These are phyloP conservation scores for Drosophila obscura DNA, from an alignment of 1,140 invertebrate species.

Conservation along the genomic window DNA sequence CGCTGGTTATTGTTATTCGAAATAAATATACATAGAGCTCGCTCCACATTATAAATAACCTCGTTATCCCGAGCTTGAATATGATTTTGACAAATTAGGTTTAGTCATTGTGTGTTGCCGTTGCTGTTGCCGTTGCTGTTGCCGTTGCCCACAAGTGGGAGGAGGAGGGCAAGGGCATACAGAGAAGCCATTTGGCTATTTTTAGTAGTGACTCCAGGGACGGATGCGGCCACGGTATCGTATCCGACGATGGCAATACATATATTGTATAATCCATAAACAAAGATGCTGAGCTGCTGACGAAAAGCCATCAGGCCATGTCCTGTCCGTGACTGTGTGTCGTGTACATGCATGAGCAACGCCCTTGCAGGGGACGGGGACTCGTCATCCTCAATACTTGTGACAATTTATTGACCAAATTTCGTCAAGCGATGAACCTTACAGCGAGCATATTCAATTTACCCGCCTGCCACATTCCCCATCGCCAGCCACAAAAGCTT, in stretches of 20 bases:
- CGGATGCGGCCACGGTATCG: neutral
- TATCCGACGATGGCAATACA: constrained; percentile 16
- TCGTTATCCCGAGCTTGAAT: constrained; percentile 31
- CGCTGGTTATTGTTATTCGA: constrained; percentile 22
- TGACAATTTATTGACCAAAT: constrained; percentile 59
- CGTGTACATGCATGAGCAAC: constrained; percentile 9
- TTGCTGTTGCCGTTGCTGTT: neutral
- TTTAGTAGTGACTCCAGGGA: constrained; percentile 20
- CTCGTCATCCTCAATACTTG: constrained; percentile 54
- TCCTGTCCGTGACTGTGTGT: neutral
- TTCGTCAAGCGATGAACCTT: constrained; percentile 49
- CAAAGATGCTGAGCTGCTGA: constrained; percentile 26
- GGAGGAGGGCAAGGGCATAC: neutral
- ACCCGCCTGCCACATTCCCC: constrained; percentile 5
- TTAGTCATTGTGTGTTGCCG: constrained; percentile 2
- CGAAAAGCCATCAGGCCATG: constrained; percentile 26
- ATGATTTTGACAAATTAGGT: constrained; percentile 46
- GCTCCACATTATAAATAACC: constrained; percentile 36
- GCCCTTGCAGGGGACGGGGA: constrained; percentile 30
- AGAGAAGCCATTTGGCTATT: constrained; percentile 36
- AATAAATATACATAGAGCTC: constrained; percentile 12
- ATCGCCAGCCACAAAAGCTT: constrained; percentile 15
- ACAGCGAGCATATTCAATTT: constrained; percentile 61
- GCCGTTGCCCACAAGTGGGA: neutral
- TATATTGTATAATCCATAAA: constrained; percentile 31